phyloP scores from a whole-genome alignment of 2,797 vertebrate species.

The Falco columbarius region DNA sequence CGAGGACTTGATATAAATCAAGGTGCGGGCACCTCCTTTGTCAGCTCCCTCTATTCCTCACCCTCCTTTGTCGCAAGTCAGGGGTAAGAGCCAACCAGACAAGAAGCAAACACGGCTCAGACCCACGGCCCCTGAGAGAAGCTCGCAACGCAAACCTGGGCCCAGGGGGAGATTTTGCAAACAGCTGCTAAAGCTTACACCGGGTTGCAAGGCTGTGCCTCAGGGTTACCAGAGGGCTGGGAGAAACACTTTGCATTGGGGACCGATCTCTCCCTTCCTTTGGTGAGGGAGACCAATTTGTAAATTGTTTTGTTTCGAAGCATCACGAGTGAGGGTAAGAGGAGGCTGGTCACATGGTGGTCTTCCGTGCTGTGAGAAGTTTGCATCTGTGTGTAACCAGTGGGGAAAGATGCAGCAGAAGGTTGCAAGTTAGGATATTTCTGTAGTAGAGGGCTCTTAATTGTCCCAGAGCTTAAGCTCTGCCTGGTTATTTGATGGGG shows the following conservation, averaged over 20 bases:
- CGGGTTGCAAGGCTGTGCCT: not conserved
- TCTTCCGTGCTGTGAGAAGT: not conserved
- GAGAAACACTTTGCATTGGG: not conserved
- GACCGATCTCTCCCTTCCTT: not conserved
- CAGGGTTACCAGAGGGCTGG: fast-evolving
- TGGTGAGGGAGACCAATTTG: not conserved
- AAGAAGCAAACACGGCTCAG: not conserved
- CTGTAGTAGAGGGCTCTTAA: not conserved
- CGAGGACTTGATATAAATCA: slow-evolving; percentile 4
- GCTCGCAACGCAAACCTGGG: not conserved
- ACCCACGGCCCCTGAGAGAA: not conserved
- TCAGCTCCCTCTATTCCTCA: not conserved
- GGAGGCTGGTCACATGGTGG: not conserved
- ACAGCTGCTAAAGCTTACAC: not conserved
- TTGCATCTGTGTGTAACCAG: not conserved
- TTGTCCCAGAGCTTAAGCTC: not conserved
- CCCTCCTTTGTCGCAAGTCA: not conserved
- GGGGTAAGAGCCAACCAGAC: not conserved
- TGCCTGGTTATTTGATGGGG: not conserved
- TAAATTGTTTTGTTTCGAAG: not conserved
- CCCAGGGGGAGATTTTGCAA: not conserved
- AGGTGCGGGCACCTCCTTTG: not conserved
- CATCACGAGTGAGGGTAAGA: not conserved
- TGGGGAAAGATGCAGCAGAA: not conserved
- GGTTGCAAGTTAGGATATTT: not conserved